Percentiles rank a stretch among this genome's conserved stretches.
phyloP scores from a whole-genome alignment of 2,113 vertebrate genomes.

The Vulpes vulpes region DNA sequence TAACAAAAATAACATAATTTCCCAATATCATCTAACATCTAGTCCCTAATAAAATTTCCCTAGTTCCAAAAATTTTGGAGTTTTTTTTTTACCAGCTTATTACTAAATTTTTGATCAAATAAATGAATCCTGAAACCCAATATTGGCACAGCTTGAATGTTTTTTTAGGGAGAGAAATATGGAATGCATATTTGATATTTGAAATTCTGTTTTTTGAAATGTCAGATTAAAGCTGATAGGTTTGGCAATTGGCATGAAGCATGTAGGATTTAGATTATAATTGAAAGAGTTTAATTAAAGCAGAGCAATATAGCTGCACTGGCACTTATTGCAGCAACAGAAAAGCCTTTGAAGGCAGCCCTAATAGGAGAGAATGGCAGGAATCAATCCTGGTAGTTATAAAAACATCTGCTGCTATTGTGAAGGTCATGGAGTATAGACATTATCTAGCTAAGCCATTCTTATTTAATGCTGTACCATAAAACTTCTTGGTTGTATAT shows the following conservation, averaged over 20 bases:
- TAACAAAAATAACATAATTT: conserved; percentile 1
- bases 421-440: background rate
- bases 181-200: conserved; percentile 68
- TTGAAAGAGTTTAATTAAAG: conserved; percentile 53
- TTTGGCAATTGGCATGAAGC: conserved; percentile 34
- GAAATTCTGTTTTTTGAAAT: conserved; percentile 69
- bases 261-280: conserved; percentile 48
- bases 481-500: background rate
- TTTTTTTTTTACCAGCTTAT: background rate
- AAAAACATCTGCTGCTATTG: background rate
- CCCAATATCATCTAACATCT: background rate
- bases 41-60: conserved; percentile 35
- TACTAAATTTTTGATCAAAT: conserved; percentile 51
- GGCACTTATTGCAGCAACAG: background rate
- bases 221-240: conserved; percentile 64
- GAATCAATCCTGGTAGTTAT: conserved; percentile 55
- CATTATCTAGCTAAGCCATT: background rate
- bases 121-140: conserved; percentile 24
- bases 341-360: background rate
- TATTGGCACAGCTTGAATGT: conserved; percentile 44
- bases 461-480: conserved; percentile 1
- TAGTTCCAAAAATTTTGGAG: background rate
- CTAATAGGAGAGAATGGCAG: background rate
- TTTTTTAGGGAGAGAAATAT: conserved; percentile 45
- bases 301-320: background rate